These are phyloP conservation scores for Scopus umbretta DNA, from an alignment of 2,113 vertebrate species.

Conservation along the genomic window DNA sequence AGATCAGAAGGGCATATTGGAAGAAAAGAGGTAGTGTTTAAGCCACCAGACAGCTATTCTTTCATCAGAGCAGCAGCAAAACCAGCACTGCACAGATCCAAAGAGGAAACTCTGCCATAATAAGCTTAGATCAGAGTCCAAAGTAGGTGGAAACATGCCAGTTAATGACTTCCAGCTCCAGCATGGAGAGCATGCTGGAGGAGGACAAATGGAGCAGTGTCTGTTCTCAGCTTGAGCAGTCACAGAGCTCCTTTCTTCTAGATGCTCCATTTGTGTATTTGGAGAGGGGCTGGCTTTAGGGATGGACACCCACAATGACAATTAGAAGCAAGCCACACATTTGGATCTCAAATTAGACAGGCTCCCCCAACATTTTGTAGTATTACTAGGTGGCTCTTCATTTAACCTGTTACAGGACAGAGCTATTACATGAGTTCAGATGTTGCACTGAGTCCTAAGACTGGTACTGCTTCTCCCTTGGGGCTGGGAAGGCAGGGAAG, in stretches of 20 bases:
- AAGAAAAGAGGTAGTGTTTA: not conserved
- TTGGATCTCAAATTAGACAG: not conserved
- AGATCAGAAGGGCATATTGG: not conserved
- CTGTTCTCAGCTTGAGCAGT: not conserved
- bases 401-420: not conserved
- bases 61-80: not conserved
- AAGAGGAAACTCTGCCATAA: constrained; percentile 22
- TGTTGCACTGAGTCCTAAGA: not conserved
- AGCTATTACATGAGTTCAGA: not conserved
- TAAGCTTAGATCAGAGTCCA: constrained; percentile 29
- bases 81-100: not conserved
- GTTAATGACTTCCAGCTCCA: constrained; percentile 36
- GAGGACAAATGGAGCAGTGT: constrained; percentile 6
- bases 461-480: not conserved
- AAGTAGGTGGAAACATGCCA: not conserved
- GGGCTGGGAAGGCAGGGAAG: not conserved
- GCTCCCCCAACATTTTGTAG: not conserved
- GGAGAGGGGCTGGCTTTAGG: not conserved
- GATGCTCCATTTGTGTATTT: not conserved
- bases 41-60: not conserved
- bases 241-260: constrained; percentile 12
- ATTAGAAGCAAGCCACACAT: not conserved
- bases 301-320: not conserved
- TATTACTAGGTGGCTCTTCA: not conserved
- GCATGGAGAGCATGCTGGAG: not conserved